phyloP scores from a whole-genome alignment of 2,888 invertebrate genomes.

The Eupithecia tripunctaria region DNA sequence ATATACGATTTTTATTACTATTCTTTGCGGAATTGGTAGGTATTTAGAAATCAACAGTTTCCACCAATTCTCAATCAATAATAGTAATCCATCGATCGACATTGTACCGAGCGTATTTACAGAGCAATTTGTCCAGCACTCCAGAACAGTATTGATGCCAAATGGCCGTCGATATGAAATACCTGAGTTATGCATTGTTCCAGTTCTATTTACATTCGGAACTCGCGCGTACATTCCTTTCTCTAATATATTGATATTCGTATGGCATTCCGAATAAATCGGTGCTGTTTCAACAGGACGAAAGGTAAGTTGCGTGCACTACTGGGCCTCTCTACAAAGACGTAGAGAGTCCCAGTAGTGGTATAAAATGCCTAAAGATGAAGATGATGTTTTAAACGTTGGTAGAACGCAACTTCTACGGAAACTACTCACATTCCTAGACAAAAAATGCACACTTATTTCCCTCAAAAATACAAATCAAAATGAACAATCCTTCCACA shows the following conservation, averaged over 20 bases:
- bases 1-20: neutral
- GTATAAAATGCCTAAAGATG: too few species aligned
- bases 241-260: constrained; percentile 50
- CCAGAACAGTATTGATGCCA: constrained; percentile 42
- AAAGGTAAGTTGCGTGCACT: neutral
- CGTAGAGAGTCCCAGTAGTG: too few species aligned
- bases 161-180: constrained; percentile 44
- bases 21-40: neutral
- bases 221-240: constrained; percentile 54
- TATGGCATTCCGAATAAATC: neutral
- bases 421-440: too few species aligned
- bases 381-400: too few species aligned
- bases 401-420: too few species aligned
- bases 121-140: constrained; percentile 36
- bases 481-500: neutral
- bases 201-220: constrained; percentile 54
- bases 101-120: constrained; percentile 24
- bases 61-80: constrained; percentile 3
- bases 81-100: constrained; percentile 19
- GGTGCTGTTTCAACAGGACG: neutral
- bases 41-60: neutral
- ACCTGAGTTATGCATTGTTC: constrained; percentile 49
- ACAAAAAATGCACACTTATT: too few species aligned
- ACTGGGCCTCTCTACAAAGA: too few species aligned
- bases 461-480: too few species aligned